Evolutionary conservation across 2,113 vertebrate species (phyloP).

Genomic region (Aphyosemion australe): DNA sequence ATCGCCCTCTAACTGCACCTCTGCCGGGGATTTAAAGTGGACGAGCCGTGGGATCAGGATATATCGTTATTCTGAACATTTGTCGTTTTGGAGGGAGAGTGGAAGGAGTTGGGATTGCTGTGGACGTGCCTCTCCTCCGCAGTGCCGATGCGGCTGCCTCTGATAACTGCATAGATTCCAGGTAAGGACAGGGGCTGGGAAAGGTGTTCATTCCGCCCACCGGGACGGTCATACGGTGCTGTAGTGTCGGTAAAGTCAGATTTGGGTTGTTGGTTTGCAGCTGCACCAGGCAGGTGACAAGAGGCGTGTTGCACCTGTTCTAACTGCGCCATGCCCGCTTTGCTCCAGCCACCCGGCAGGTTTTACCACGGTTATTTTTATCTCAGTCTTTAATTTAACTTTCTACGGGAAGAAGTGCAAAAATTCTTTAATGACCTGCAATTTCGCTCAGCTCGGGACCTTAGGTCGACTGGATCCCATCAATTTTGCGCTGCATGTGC

Average conservation of each 20-base stretch:
- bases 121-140: slow-evolving; percentile 80
- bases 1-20: slow-evolving; percentile 47
- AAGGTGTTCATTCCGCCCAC: slow-evolving; percentile 14
- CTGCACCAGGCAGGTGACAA: slow-evolving; percentile 68
- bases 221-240: neutral
- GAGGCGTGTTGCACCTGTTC: slow-evolving; percentile 72
- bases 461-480: slow-evolving; percentile 9
- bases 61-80: slow-evolving; percentile 52
- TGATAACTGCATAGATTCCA: slow-evolving; percentile 80
- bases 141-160: slow-evolving; percentile 84
- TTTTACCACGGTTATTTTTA: slow-evolving; percentile 13
- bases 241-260: slow-evolving; percentile 10
- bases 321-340: slow-evolving; percentile 61
- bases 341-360: slow-evolving; percentile 37
- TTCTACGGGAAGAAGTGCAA: neutral
- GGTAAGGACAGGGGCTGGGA: slow-evolving; percentile 72
- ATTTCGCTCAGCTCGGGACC: slow-evolving; percentile 28
- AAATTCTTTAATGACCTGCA: neutral
- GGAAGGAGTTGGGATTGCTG: slow-evolving; percentile 72
- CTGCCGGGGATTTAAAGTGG: slow-evolving; percentile 68
- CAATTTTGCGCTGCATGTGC: slow-evolving; percentile 15
- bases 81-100: slow-evolving; percentile 58
- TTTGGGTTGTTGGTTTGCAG: slow-evolving; percentile 30
- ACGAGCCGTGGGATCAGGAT: slow-evolving; percentile 58
- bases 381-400: slow-evolving; percentile 10